Evolutionary conservation across 1,140 invertebrate genomes (phyloP), one percentile per base, ranked within the genome.

Genomic region (Druon quercuslanigerum): DNA sequence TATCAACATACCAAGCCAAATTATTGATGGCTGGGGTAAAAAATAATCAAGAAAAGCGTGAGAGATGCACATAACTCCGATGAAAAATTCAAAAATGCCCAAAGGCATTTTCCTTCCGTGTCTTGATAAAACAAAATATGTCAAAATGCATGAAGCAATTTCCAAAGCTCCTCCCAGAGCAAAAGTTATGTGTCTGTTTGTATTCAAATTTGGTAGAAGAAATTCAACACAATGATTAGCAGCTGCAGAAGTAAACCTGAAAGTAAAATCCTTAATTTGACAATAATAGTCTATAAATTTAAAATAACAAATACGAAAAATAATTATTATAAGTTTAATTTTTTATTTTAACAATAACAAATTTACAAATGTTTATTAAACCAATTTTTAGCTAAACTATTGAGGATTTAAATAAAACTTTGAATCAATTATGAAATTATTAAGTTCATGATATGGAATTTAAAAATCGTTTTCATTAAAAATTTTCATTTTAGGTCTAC

Each of bases 161-260:
- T 91, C 90, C 33, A 90, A 75, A 1, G 71, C 79, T 14, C 83
- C 88, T 33, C 87, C 85, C 8, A 91, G 75, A 0, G 87, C 83
- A 54, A 91, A 89, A 54, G 85, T 88, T 1, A 89, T 51, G 72
- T 91, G 89, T 12, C 87, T 82, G 50, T 92, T 85, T n/a, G 81
- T n/a, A 8, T 77, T 79, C 20, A 91, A 74, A 71, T 76, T 82
- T 7, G 90, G 87, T 1, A 85, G 72, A 7, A 87, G 72, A 66
- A 80, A 83, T 19, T 81, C 80, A 20, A 90, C 77, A 11, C 85
- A 80, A 66, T 84, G 83, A 71, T 85, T 86, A 9, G 82, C 83
- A n/a, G 88, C 74, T 9, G 90, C 85, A 14, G 84, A 83, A 12
- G 85, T 79, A 50, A 90, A 88, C 89, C 91, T 91, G 79, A 17